Percentiles rank a stretch among this genome's conserved stretches.
phyloP scores from a whole-genome alignment of 2,888 invertebrate species.

The Leptinotarsa peninsularis region DNA sequence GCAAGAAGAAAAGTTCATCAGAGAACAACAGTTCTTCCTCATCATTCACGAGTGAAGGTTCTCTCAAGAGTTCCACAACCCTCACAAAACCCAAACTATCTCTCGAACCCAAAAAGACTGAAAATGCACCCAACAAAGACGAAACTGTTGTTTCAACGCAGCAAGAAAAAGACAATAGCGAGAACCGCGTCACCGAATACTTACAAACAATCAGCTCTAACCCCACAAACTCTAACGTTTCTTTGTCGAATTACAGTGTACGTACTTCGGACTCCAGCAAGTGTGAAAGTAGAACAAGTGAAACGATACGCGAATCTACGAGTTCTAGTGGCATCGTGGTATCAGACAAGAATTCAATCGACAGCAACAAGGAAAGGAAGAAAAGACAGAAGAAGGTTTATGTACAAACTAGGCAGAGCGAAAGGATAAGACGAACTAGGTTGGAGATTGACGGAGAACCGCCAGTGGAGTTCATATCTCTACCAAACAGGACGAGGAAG shows the following conservation, averaged over 20 bases:
- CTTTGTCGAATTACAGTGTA: conserved; percentile 25
- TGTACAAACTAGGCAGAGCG: conserved; percentile 61
- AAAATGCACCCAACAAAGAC: conserved; percentile 43
- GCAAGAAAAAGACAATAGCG: conserved; percentile 58
- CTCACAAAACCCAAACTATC: conserved; percentile 50
- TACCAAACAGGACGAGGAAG: conserved; percentile 51
- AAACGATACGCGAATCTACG: conserved; percentile 53
- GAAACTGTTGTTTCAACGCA: conserved; percentile 25
- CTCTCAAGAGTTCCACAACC: conserved; percentile 57
- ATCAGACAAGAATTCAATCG: conserved; percentile 53
- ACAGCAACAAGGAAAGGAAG: conserved; percentile 49
- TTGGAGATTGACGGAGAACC: conserved; percentile 60
- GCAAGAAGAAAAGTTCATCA: conserved; percentile 71
- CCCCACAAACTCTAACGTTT: conserved; percentile 50
- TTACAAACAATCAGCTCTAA: conserved; percentile 64
- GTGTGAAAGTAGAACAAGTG: conserved; percentile 42
- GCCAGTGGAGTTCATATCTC: conserved; percentile 50
- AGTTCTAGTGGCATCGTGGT: conserved; percentile 59
- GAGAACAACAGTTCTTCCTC: conserved; percentile 64
- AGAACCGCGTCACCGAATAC: conserved; percentile 68
- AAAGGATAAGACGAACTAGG: conserved; percentile 59
- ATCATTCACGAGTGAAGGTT: conserved; percentile 64
- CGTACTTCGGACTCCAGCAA: conserved; percentile 49
- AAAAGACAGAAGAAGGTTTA: conserved; percentile 51
- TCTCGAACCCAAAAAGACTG: conserved; percentile 56